These are phyloP conservation scores for Pipra filicauda DNA, from an alignment of 2,113 vertebrate species.

Conservation along the genomic window DNA sequence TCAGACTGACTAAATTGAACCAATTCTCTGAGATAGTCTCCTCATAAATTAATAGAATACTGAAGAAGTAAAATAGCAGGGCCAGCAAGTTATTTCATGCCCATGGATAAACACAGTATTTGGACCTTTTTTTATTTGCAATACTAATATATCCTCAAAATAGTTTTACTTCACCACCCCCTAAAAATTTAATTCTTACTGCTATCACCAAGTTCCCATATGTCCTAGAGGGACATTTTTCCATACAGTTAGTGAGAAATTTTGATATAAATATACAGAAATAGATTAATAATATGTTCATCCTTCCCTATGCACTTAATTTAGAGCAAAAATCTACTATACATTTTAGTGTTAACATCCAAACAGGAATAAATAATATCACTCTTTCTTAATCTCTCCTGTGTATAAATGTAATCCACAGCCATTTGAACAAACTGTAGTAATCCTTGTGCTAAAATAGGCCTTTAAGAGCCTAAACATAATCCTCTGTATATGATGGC, in stretches of 20 bases:
- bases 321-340: neutral
- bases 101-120: neutral
- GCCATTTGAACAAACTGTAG: neutral
- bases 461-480: neutral
- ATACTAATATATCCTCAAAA: neutral
- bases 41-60: neutral
- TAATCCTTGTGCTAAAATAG: neutral
- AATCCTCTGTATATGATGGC: neutral
- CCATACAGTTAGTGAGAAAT: neutral
- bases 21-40: neutral
- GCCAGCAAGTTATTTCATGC: neutral
- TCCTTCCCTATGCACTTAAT: neutral
- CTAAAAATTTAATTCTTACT: neutral
- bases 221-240: neutral
- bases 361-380: neutral
- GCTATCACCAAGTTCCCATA: neutral
- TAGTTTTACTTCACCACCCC: neutral
- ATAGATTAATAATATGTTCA: neutral
- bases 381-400: neutral
- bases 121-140: neutral
- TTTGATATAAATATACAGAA: neutral
- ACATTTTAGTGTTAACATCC: neutral
- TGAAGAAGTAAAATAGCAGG: neutral
- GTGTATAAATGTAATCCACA: neutral
- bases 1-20: neutral